Evolutionary conservation across 2,888 invertebrate species (phyloP), one percentile per base, ranked within the genome.

Genomic region (Dryobotodes eremita): DNA sequence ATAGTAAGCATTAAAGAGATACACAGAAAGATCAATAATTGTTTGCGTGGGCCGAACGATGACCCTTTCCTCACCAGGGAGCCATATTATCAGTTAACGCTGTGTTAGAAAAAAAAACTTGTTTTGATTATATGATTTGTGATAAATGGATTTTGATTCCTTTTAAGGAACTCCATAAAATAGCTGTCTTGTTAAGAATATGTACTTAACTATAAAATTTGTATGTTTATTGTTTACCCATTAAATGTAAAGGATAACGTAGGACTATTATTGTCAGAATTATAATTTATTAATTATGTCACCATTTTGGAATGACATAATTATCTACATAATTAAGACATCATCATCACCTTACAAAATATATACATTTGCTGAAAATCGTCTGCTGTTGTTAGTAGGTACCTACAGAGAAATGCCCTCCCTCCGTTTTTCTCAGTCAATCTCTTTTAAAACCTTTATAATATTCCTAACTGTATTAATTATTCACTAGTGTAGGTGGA

Each of bases 1-100:
- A 70, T 20, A 20, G 8, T 36, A 10, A 61, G n/a, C 11, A 17
- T 55, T 42, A 71, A 48, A 75, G 0, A 31, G 61, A 79, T 46
- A 75, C 48, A 78, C 50, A 71, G 73, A 75, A 66, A 64, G 5
- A 20, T 62, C 26, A 57, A 26, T 66, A 74, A 71, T 72, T 42
- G 42, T 66, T 77, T 13, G 48, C 23, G 77, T 77, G 66, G 70
- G 79, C 26, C n/a, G 64, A 46, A 55, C 42, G 55, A 57, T 77
- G 66, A 75, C 71, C 72, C 61, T 66, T 71, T 10, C 46, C 86
- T 36, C 83, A 31, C 31, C 62, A 46, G 83, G 88, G 55, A 62
- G 68, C 69, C 46, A 69, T 36, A 31, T 36, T 57, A 75, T 64
- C 48, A 72, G 53, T 75, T 31, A 74, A 13, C 46, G 46, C 64